phyloP scores from a whole-genome alignment of 2,888 invertebrate genomes.

The Caenorhabditis sp. region DNA sequence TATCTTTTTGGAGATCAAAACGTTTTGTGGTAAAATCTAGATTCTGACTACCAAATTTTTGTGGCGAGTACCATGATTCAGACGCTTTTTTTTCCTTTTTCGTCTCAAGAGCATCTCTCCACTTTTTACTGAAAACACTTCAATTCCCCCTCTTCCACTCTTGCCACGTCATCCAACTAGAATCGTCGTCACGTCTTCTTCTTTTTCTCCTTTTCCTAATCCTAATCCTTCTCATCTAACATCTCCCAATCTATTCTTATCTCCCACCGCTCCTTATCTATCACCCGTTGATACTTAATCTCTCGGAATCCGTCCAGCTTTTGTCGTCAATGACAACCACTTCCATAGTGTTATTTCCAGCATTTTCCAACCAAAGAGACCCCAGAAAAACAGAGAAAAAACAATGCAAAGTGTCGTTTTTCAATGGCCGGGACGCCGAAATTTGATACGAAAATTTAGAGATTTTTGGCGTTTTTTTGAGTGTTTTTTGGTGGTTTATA shows the following conservation, averaged over 20 bases:
- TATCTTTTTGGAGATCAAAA: too few species aligned
- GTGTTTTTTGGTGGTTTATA: not conserved
- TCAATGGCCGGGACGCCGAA: slow-evolving; percentile 13
- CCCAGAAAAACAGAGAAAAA: not conserved
- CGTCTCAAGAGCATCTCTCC: not conserved
- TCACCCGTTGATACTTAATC: not conserved
- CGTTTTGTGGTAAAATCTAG: too few species aligned
- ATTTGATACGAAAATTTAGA: not conserved
- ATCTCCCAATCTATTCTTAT: slow-evolving; percentile 4
- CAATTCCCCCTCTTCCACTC: not conserved
- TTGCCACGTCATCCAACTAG: not conserved
- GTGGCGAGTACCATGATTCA: not conserved
- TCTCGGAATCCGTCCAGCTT: not conserved
- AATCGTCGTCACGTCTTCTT: not conserved
- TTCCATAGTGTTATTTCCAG: not conserved
- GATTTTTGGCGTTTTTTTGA: too few species aligned
- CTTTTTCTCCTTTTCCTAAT: not conserved
- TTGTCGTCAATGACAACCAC: not conserved
- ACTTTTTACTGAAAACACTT: not conserved
- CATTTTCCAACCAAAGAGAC: not conserved
- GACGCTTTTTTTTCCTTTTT: not conserved
- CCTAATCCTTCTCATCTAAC: not conserved
- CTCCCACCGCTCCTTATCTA: not conserved
- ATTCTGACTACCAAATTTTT: too few species aligned
- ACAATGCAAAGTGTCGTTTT: slow-evolving; percentile 21